phyloP scores from a whole-genome alignment of 2,113 vertebrate genomes.

The Cephalopterus ornatus region DNA sequence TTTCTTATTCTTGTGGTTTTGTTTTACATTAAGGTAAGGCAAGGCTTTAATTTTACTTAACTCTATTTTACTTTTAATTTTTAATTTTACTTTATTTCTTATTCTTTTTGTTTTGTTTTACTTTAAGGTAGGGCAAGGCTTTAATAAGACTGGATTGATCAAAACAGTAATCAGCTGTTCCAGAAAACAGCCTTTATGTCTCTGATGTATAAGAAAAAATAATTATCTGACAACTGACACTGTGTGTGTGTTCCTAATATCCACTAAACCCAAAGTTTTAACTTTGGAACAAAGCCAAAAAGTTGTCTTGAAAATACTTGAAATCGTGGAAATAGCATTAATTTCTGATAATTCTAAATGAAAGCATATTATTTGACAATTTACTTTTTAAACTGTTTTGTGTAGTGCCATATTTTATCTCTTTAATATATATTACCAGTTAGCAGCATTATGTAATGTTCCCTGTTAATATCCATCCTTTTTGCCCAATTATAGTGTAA shows the following conservation, averaged over 20 bases:
- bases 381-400: slow-evolving; percentile 25
- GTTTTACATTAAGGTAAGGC: neutral
- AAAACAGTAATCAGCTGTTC: neutral
- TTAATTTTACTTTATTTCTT: neutral
- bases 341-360: neutral
- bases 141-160: neutral
- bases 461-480: slow-evolving; percentile 36
- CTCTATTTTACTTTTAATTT: neutral
- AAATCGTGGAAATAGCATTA: neutral
- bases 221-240: neutral
- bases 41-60: neutral
- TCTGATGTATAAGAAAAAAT: neutral
- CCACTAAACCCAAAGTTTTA: neutral
- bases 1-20: neutral
- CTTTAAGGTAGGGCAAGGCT: neutral
- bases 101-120: neutral
- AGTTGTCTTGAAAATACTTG: neutral
- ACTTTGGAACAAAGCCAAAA: neutral
- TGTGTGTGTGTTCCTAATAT: neutral
- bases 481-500: neutral
- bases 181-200: neutral
- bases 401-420: neutral
- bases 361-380: neutral
- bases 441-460: slow-evolving; percentile 4
- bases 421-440: slow-evolving; percentile 22